Evolutionary conservation across 2,888 invertebrate genomes (phyloP), one percentile per base, ranked within the genome.

Genomic region (Carcina quercana): DNA sequence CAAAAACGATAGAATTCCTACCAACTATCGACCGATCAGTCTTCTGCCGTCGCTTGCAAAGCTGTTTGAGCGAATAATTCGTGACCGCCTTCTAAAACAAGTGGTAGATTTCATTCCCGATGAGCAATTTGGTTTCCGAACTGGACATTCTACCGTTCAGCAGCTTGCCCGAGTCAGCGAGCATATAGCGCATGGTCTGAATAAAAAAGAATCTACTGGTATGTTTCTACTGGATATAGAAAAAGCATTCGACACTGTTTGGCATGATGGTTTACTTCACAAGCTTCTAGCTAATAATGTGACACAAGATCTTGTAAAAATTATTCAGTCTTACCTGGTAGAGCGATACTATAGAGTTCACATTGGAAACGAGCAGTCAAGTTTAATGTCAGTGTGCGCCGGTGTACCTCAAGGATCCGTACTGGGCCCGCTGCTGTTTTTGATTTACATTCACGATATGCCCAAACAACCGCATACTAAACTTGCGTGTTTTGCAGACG

Each of bases 81-180:
- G 21, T 6, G 12, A 19, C 4, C 34, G 35, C 1, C 10, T 41
- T 5, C 15, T 22, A 8, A 14, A 6, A 1, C n/a, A 15, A 2
- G 14, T 27, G 1, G 15, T 28, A 2, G 7, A 32, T 10, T 1
- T 24, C 8, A 1, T 37, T 3, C 22, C 24, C 8, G 5, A 34
- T 15, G 36, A 38, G 24, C 37, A 38, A 28, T 42, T 38, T 30
- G 41, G 41, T 2, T 42, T 42, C 24, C 25, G 38, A 1, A 1
- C 12, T 1, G 1, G 13, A 2, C 40, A 40, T 13, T 40, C 40
- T 3, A 37, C 40, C 2, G 25, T 14, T 3, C 30, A 32, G 1
- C 37, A 40, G 17, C 20, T 37, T 8, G 28, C 35, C 12, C 31
- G 37, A 28, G 34, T 40, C 2, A 2, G 35, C 5, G 35, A 37